These are phyloP conservation scores for Notothenia coriiceps DNA, from an alignment of 2,113 vertebrate species.

Conservation along the genomic window DNA sequence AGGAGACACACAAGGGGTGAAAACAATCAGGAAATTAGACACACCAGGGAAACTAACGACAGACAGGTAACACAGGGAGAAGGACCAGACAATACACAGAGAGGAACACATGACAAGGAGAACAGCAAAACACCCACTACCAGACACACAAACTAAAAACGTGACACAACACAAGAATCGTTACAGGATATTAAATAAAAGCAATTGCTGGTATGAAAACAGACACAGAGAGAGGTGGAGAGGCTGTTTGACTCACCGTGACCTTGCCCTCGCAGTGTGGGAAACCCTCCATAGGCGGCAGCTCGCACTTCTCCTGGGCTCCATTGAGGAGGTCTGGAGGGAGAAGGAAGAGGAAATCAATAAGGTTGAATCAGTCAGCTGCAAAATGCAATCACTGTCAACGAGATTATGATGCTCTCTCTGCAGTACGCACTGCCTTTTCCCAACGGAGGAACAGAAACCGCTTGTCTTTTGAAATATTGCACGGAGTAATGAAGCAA, in stretches of 20 bases:
- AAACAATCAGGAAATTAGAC: no score
- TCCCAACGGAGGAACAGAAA: neutral
- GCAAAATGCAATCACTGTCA: slow-evolving; percentile 7
- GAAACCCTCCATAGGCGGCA: slow-evolving; percentile 97
- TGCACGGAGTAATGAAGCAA: no score
- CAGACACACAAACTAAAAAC: no score
- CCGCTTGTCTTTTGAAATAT: neutral
- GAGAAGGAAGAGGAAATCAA: slow-evolving; percentile 47
- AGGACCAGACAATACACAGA: no score
- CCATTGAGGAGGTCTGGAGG: slow-evolving; percentile 95
- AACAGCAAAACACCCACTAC: no score
- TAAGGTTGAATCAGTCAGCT: slow-evolving; percentile 31
- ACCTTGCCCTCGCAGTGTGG: slow-evolving; percentile 98
- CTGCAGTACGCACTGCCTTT: neutral
- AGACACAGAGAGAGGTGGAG: neutral
- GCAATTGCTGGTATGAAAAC: neutral
- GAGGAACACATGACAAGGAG: no score
- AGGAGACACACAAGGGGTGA: no score
- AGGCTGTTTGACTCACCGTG: slow-evolving; percentile 86
- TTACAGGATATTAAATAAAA: no score
- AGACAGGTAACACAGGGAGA: no score
- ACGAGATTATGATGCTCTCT: neutral
- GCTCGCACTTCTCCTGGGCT: slow-evolving; percentile 98
- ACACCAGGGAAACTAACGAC: no score
- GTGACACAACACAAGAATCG: no score